Evolutionary conservation across 23 tunicate species (phyloP), one percentile per base, ranked within the genome.

Genomic region (Halocynthia aurantium): DNA sequence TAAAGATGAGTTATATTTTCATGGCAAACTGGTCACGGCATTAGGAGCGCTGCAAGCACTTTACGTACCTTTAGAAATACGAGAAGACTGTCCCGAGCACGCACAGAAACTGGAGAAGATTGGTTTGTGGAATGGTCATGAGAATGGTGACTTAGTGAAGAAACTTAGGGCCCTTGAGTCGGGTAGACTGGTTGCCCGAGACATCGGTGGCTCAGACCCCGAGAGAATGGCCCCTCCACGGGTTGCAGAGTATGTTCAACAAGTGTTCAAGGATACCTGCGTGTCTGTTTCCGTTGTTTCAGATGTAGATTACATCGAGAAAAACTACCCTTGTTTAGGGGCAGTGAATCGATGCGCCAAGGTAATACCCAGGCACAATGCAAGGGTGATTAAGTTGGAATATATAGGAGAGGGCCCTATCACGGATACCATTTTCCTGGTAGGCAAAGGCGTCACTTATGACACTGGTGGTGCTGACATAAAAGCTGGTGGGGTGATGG

Each of bases 381-480:
- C 95, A n/a, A 80, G 99, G 10, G 99, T 88, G 49, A 75, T 94
- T 52, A 87, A 88, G 82, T 79, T 94, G 54, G 52, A 51, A 11
- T 94, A 94, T 77, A 83, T 72, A 57, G 95, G 94, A 7, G 80
- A 74, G 51, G 99, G 99, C 22, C 90, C 94, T 7, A 88, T 88
- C 67, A 84, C 86, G 15, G 94, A 88, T 10, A 94, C 99, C 49
- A 6, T 94, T 21, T 85, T 94, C 58, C 75, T 94, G 21, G 99
- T 94, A 18, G 99, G 99, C 20, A 94, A 94, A 62, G 99, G 99
- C 6, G 95, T 94, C 31, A 94, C 99, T 8, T 94, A 94, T 61
- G 99, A 94, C 77, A 94, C 99, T 56, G 99, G 99, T 67, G 99
- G 99, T 65, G 99, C 99, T 55, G 99, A 94, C 70, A 87, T 94